phyloP scores from a whole-genome alignment of 2,113 vertebrate genomes.

The Sardina pilchardus region DNA sequence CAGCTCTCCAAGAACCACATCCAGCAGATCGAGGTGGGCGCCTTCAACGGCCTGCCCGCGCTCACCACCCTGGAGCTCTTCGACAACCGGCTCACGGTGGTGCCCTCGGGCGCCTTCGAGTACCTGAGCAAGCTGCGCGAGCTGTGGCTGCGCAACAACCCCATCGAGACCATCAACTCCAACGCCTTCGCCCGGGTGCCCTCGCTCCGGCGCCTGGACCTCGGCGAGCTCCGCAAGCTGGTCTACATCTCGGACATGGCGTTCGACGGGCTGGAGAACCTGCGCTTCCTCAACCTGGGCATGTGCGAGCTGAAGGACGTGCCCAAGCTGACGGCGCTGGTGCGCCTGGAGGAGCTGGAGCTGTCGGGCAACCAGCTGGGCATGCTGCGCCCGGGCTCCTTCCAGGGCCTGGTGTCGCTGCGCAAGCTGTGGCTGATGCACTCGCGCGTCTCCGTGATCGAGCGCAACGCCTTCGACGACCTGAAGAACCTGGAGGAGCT shows the following conservation, averaged over 20 bases:
- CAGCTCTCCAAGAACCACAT: slow-evolving; percentile 96
- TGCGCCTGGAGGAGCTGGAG: slow-evolving; percentile 89
- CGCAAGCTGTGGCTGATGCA: slow-evolving; percentile 97
- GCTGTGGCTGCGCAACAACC: slow-evolving; percentile 94
- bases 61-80: slow-evolving; percentile 97
- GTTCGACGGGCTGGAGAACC: slow-evolving; percentile 92
- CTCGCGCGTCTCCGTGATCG: slow-evolving; percentile 88
- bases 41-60: slow-evolving; percentile 94
- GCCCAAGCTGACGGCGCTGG: slow-evolving; percentile 88
- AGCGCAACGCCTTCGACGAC: slow-evolving; percentile 96
- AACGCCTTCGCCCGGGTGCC: slow-evolving; percentile 96
- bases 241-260: slow-evolving; percentile 96
- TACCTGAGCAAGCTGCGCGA: slow-evolving; percentile 95
- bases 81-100: slow-evolving; percentile 91
- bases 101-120: slow-evolving; percentile 94
- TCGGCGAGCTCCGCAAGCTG: slow-evolving; percentile 90
- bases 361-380: slow-evolving; percentile 91
- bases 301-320: slow-evolving; percentile 98
- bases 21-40: slow-evolving; percentile 92
- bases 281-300: slow-evolving; percentile 92
- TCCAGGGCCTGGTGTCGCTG: slow-evolving; percentile 89
- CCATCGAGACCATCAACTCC: slow-evolving; percentile 92
- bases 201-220: slow-evolving; percentile 86
- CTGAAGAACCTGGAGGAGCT: slow-evolving; percentile 94
- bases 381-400: slow-evolving; percentile 86